These are phyloP conservation scores for Amitus sp. DNA, from an alignment of 2,888 invertebrate species.

Conservation along the genomic window DNA sequence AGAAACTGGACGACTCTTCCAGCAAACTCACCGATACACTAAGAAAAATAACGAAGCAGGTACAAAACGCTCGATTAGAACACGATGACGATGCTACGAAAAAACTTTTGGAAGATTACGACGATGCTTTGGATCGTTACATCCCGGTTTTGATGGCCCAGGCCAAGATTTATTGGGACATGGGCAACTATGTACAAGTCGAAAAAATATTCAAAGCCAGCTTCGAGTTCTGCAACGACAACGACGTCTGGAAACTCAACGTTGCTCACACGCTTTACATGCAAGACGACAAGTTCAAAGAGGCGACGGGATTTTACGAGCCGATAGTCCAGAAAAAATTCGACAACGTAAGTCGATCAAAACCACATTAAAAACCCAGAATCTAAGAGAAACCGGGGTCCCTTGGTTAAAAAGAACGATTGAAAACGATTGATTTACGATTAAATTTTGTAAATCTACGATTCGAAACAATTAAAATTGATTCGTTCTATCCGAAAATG, in stretches of 20 bases:
- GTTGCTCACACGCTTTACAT: constrained; percentile 99
- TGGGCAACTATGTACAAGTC: constrained; percentile 94
- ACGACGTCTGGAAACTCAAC: constrained; percentile 96
- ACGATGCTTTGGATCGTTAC: constrained; percentile 90
- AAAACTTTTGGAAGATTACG: constrained; percentile 90
- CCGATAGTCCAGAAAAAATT: constrained; percentile 96
- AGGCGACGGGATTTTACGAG: constrained; percentile 97
- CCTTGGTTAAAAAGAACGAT: too few relatives aligned
- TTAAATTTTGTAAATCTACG: too few relatives aligned
- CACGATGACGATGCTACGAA: constrained; percentile 91
- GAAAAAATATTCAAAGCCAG: constrained; percentile 97
- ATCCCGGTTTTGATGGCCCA: constrained; percentile 99
- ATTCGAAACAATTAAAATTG: too few relatives aligned
- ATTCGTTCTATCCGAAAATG: too few relatives aligned
- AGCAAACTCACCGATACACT: constrained; percentile 90
- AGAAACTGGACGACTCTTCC: constrained; percentile 94
- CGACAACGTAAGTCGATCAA: constrained; percentile 75
- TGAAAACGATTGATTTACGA: too few relatives aligned
- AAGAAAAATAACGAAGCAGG: constrained; percentile 91
- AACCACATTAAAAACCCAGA: too few relatives aligned
- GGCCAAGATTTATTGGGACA: constrained; percentile 98
- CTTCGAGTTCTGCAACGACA: constrained; percentile 97
- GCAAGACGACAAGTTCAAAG: constrained; percentile 99
- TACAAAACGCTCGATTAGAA: constrained; percentile 90
- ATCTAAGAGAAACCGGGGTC: too few relatives aligned